Evolutionary conservation across 92 coral and sea anemone species (phyloP), one percentile per base, ranked within the genome.

Genomic region (Pocillopora grandis): DNA sequence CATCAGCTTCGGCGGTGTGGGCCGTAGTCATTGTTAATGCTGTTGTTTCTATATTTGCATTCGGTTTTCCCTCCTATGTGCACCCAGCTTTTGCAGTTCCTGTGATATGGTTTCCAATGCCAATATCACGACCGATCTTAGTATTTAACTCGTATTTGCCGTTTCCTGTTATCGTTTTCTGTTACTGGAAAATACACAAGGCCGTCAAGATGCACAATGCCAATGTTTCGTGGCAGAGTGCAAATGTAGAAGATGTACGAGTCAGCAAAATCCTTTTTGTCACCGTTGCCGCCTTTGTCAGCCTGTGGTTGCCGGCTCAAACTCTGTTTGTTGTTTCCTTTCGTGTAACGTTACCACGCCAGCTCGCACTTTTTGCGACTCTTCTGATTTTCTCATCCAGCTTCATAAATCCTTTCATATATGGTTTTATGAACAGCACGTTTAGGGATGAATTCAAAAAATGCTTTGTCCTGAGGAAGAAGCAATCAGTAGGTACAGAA

Each of bases 391-490:
- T 48, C 71, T 59, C 31, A 18, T 18, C 86, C 71, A 82, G 79
- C 17, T 82, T 78, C 13, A 72, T 73, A 27, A 82, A 82, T n/a
- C 79, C 79, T 1, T 82, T 82, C 9, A 82, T 82, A 61, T 82
- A 82, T 57, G 73, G 86, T 14, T 72, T 71, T 12, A 82, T 82
- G 79, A 82, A 73, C 36, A 79, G 80, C 23, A 52, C 86, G 19
- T 82, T 82, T 19, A 82, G 56, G 49, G 16, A 12, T 12, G 86
- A 82, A 58, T 82, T 82, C n/a, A 74, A 73, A 17, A 83, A 64
- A 48, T 72, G 23, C 33, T 63, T 83, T 35, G 15, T 21, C 10
- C 56, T 35, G 1, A 62, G 63, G 42, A 65, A 27, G 42, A 36
- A 23, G 35, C 70, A 9, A 7, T 67, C 72, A 19, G 12, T 67